Evolutionary conservation across 2,888 invertebrate species (phyloP).

Genomic region (Seira musarum): DNA sequence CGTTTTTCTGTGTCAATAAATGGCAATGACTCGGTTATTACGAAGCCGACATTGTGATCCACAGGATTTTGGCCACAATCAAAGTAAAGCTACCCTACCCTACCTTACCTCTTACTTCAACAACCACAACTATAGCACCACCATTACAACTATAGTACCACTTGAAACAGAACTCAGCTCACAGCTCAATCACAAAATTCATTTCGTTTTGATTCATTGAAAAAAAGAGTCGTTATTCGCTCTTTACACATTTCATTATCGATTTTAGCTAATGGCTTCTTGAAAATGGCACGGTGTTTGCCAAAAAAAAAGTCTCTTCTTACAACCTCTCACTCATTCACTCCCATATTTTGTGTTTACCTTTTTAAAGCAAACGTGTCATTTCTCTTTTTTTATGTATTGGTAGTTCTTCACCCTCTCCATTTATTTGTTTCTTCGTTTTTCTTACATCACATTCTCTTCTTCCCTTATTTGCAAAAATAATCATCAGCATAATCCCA

Average conservation of each 20-base stretch:
- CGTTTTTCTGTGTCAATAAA: no score
- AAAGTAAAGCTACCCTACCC: no score
- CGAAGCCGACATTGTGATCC: no score
- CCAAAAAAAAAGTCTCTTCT: no score
- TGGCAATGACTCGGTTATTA: no score
- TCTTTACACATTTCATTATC: slow-evolving; percentile 36
- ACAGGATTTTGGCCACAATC: no score
- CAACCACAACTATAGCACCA: background rate
- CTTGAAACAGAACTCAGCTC: background rate
- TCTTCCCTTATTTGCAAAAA: slow-evolving; percentile 54
- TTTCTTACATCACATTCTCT: slow-evolving; percentile 46
- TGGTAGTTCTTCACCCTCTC: slow-evolving; percentile 14
- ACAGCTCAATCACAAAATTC: background rate
- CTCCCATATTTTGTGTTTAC: slow-evolving; percentile 28
- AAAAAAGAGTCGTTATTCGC: background rate
- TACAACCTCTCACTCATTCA: no score
- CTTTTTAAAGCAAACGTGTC: slow-evolving; percentile 36
- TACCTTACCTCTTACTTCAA: no score
- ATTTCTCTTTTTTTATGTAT: slow-evolving; percentile 10
- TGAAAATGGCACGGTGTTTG: slow-evolving; percentile 3
- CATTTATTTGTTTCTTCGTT: background rate
- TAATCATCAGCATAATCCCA: no score
- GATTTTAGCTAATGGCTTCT: slow-evolving; percentile 30
- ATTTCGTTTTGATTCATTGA: background rate
- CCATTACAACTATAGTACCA: background rate